These are phyloP conservation scores for Dendrocincla tyrannina DNA, from an alignment of 2,797 vertebrate genomes.

Conservation along the genomic window DNA sequence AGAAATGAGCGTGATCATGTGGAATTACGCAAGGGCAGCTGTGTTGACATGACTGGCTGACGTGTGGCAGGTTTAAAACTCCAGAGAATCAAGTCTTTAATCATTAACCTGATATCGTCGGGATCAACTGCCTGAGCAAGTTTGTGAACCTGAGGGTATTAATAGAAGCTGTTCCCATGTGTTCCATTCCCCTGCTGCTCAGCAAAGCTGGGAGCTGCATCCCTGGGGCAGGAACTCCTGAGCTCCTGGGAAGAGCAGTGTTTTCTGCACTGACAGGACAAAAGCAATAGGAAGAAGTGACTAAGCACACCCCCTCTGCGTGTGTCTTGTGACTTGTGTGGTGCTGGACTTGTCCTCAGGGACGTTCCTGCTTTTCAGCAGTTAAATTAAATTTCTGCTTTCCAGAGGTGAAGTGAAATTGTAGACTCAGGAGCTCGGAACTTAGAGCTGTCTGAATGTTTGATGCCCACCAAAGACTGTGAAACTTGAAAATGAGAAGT, in stretches of 20 bases:
- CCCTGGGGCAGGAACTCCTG: neutral
- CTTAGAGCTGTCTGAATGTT: neutral
- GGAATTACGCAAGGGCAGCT: neutral
- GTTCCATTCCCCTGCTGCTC: neutral
- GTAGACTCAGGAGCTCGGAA: neutral
- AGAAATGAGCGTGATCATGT: neutral
- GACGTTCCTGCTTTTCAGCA: neutral
- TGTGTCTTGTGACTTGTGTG: neutral
- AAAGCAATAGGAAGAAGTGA: neutral
- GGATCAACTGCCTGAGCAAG: conserved; percentile 44
- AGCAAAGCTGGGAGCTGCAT: neutral
- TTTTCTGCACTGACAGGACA: neutral
- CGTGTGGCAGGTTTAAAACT: conserved; percentile 5
- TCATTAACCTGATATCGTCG: conserved; percentile 53
- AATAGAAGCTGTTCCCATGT: neutral
- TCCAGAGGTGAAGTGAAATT: neutral
- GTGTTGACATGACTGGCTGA: conserved; percentile 25
- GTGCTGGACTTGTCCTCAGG: neutral
- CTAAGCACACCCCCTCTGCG: neutral
- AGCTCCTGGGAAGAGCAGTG: neutral
- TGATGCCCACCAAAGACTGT: neutral
- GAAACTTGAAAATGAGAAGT: neutral
- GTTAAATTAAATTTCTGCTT: too few relatives aligned
- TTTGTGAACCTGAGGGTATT: conserved; percentile 1
- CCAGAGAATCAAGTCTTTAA: conserved; percentile 21